These are phyloP conservation scores for Castor canadensis DNA, from an alignment of 2,113 vertebrate genomes.

Conservation along the genomic window DNA sequence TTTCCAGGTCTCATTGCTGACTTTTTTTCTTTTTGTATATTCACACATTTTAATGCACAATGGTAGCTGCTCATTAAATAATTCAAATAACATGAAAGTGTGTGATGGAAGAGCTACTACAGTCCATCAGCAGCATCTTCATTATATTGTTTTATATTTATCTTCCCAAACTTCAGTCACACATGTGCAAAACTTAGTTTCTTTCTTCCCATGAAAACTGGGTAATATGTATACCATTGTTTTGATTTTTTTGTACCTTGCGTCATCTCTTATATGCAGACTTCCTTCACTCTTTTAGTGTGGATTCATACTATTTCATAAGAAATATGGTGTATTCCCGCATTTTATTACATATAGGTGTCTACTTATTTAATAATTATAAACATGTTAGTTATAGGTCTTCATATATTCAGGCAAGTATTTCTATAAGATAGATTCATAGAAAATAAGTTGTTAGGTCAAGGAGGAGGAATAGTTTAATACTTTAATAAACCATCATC, in stretches of 20 bases:
- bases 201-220: not conserved
- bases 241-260: not conserved
- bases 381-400: not conserved
- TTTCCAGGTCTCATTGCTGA: not conserved
- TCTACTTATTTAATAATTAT: not conserved
- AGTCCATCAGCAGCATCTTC: not conserved
- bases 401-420: not conserved
- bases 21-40: not conserved
- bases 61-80: not conserved
- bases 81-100: not conserved
- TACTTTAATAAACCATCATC: not conserved
- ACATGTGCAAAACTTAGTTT: not conserved
- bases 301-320: not conserved
- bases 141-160: not conserved
- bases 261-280: not conserved
- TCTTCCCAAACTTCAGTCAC: not conserved
- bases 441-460: not conserved
- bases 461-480: not conserved
- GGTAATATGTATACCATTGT: not conserved
- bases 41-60: not conserved
- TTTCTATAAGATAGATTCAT: not conserved
- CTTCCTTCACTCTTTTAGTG: not conserved
- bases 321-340: not conserved
- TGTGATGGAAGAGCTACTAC: not conserved
- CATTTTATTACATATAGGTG: not conserved